Percentiles rank a stretch among this genome's conserved stretches.
Conservation (phyloP, 2,113 vertebrate genomes). For the Pongo pygmaeus region DNA sequence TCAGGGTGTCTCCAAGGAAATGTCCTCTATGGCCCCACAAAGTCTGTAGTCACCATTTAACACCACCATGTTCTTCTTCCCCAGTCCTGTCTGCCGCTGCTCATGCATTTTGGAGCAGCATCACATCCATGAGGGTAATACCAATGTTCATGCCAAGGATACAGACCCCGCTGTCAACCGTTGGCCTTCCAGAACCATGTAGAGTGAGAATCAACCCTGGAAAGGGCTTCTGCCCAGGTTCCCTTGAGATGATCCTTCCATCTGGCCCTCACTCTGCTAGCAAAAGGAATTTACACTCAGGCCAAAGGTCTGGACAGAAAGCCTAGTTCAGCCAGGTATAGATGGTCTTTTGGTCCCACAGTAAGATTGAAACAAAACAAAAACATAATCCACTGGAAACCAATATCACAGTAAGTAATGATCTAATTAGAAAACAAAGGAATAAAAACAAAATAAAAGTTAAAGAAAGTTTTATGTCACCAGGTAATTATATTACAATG, state of each 20-base stretch:
- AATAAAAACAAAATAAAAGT: background rate
- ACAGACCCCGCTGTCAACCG: background rate
- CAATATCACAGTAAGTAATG: background rate
- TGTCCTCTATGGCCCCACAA: rapidly evolving
- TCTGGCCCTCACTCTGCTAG: background rate
- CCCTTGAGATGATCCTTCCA: background rate
- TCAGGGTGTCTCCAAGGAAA: background rate
- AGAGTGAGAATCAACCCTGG: background rate
- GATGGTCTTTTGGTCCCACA: background rate
- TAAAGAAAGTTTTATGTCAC: background rate
- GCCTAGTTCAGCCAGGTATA: background rate
- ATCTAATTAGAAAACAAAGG: background rate
- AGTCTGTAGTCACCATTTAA: too few species aligned
- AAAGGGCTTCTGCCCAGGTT: background rate
- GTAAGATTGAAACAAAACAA: background rate
- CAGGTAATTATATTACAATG: background rate
- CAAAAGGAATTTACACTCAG: background rate
- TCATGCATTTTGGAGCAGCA: background rate
- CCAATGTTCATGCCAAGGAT: background rate
- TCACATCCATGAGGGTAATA: rapidly evolving
- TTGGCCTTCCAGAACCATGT: background rate
- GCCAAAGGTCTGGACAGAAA: background rate
- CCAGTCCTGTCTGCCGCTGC: background rate
- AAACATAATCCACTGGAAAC: background rate
- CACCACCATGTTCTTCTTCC: background rate